Evolutionary conservation across 1,140 invertebrate genomes (phyloP).

Genomic region (Drosophila busckii): DNA sequence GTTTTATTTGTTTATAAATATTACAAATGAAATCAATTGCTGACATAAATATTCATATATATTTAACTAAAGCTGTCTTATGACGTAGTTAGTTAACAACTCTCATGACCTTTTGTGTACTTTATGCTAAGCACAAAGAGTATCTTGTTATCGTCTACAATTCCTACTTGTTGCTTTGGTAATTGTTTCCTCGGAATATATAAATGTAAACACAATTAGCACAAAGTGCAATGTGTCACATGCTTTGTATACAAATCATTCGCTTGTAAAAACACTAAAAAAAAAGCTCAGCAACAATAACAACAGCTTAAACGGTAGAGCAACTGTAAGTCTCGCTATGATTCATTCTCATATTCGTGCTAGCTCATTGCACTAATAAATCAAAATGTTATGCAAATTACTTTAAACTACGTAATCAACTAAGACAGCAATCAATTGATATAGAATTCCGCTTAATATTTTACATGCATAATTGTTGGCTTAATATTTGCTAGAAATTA

Average conservation of each 20-base stretch:
- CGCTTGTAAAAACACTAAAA: slow-evolving; percentile 16
- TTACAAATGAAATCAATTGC: no score
- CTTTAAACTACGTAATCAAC: slow-evolving; percentile 2
- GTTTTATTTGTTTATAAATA: no score
- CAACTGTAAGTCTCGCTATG: slow-evolving; percentile 17
- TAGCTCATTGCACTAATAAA: slow-evolving; percentile 29
- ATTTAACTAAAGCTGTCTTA: no score
- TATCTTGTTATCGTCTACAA: no score
- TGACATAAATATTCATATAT: no score
- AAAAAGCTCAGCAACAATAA: slow-evolving; percentile 5
- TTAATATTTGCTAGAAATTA: no score
- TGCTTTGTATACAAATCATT: slow-evolving; percentile 25
- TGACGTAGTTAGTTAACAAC: no score
- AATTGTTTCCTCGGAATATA: slow-evolving; percentile 24
- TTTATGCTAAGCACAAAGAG: no score
- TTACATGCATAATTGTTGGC: no score
- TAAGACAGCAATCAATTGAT: slow-evolving; percentile 3
- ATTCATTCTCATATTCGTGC: slow-evolving; percentile 48
- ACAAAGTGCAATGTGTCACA: slow-evolving; percentile 66
- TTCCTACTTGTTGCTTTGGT: slow-evolving; percentile 8
- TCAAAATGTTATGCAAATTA: slow-evolving; percentile 43
- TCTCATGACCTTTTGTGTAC: no score
- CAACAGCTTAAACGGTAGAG: background rate
- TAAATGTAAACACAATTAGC: slow-evolving; percentile 49
- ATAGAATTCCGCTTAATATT: no score